Evolutionary conservation across 2,888 invertebrate species (phyloP).

Genomic region (Papilio demoleus): DNA sequence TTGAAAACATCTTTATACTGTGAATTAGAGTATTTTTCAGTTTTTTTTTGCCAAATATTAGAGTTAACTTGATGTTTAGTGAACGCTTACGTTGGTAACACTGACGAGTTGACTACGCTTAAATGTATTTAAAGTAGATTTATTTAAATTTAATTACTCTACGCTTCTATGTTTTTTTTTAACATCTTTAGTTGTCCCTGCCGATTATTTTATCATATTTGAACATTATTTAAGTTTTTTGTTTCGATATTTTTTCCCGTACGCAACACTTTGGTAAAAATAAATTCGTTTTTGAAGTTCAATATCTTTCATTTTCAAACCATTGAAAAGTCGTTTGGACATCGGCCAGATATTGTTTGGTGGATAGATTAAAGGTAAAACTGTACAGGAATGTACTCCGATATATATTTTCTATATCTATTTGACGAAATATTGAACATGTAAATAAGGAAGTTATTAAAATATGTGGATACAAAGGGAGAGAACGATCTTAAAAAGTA

Average conservation of each 20-base stretch:
- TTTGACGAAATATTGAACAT: too few species aligned
- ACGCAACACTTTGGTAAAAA: slow-evolving; percentile 58
- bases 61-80: not conserved
- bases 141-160: too few species aligned
- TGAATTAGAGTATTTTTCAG: too few species aligned
- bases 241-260: not conserved
- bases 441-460: too few species aligned
- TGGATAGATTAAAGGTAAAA: slow-evolving; percentile 44
- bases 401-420: not conserved
- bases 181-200: too few species aligned
- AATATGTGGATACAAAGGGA: too few species aligned
- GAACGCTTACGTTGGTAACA: not conserved
- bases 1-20: too few species aligned
- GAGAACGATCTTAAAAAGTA: too few species aligned
- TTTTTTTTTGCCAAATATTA: not conserved
- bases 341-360: slow-evolving; percentile 49
- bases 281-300: slow-evolving; percentile 58
- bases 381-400: slow-evolving; percentile 47
- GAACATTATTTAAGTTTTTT: not conserved
- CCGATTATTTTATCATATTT: too few species aligned
- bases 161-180: too few species aligned
- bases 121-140: too few species aligned
- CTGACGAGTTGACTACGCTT: too few species aligned
- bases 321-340: slow-evolving; percentile 47
- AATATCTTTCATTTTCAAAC: slow-evolving; percentile 45